phyloP scores from a whole-genome alignment of 2,113 vertebrate species.

The Pterocles burchelli region DNA sequence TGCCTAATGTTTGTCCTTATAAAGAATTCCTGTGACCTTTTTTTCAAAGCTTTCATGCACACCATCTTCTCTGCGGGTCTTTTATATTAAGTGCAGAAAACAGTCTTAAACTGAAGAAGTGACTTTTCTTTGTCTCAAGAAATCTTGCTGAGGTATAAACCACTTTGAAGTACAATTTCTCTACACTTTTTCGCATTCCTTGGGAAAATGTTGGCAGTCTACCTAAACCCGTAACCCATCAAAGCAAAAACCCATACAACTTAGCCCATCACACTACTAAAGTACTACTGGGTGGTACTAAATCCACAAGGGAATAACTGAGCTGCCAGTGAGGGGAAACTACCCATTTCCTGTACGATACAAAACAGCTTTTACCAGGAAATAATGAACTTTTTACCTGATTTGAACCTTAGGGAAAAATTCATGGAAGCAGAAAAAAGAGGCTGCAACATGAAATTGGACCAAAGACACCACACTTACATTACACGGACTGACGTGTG shows the following conservation, averaged over 20 bases:
- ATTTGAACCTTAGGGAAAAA: background rate
- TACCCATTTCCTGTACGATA: background rate
- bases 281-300: background rate
- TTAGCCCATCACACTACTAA: background rate
- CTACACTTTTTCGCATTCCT: background rate
- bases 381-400: background rate
- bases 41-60: constrained; percentile 23
- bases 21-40: constrained; percentile 33
- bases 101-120: constrained; percentile 22
- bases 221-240: background rate
- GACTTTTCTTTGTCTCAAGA: constrained; percentile 27
- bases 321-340: background rate
- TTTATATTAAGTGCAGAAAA: background rate
- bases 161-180: background rate
- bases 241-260: background rate
- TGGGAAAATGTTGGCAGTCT: background rate
- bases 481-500: too few relatives aligned
- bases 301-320: background rate
- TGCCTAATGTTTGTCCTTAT: background rate
- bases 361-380: background rate
- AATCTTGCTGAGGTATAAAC: background rate
- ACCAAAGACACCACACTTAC: background rate
- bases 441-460: background rate
- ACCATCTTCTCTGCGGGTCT: background rate
- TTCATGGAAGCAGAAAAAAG: background rate